Evolutionary conservation across 2,888 invertebrate species (phyloP).

Genomic region (Busseola fusca): DNA sequence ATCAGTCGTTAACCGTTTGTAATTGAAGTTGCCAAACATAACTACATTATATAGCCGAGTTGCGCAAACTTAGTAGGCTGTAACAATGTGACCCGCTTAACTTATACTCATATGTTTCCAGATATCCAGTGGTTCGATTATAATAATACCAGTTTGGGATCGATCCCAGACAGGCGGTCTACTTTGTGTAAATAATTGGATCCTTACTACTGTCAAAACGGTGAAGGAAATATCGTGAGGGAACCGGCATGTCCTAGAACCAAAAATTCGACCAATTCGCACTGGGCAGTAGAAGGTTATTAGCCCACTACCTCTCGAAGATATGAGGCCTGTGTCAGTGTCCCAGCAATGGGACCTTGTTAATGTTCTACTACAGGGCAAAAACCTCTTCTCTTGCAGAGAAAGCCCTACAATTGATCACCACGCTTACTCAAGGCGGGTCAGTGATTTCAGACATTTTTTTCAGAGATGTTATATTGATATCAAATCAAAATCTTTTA

Average conservation of each 20-base stretch:
- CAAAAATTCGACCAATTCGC: too few relatives aligned
- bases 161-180: neutral
- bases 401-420: neutral
- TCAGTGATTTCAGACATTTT: too few relatives aligned
- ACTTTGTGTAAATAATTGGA: neutral
- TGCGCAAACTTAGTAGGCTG: constrained; percentile 73
- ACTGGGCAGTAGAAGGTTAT: neutral
- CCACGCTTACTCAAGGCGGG: neutral
- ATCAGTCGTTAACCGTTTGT: constrained; percentile 65
- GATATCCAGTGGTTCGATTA: constrained; percentile 25
- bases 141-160: neutral
- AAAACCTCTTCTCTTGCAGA: neutral
- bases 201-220: neutral
- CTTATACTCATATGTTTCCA: constrained; percentile 27
- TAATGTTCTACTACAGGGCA: neutral
- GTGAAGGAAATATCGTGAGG: neutral
- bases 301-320: neutral
- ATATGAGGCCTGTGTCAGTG: neutral
- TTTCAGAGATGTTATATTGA: too few relatives aligned
- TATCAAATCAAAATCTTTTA: too few relatives aligned
- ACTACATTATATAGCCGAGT: constrained; percentile 62
- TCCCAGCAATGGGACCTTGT: too few relatives aligned
- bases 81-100: constrained; percentile 67
- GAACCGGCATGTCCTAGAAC: neutral
- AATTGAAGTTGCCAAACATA: constrained; percentile 68